Percentiles rank a stretch among this genome's conserved stretches.
phyloP scores from a whole-genome alignment of 2,888 invertebrate genomes.

The Sphinx pinastri region DNA sequence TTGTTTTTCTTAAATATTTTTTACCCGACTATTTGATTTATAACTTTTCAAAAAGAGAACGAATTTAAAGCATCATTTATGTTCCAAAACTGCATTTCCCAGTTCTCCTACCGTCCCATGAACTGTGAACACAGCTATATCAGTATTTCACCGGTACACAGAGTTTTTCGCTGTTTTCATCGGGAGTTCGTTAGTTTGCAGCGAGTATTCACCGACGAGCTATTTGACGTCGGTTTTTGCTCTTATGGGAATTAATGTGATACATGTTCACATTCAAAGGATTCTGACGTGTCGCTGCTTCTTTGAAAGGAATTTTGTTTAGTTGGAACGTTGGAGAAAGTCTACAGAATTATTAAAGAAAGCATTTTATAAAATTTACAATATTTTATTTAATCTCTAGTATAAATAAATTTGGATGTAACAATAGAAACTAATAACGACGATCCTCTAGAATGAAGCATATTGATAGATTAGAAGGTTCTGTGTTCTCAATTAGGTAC shows the following conservation, averaged over 20 bases:
- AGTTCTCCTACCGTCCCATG: background rate
- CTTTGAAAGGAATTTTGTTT: background rate
- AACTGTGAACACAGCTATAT: slow-evolving; percentile 29
- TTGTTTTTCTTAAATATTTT: too few relatives aligned
- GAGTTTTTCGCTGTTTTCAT: slow-evolving; percentile 44
- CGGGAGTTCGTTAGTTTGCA: slow-evolving; percentile 57
- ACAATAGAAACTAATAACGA: too few relatives aligned
- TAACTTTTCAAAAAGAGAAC: too few relatives aligned
- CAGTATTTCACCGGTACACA: slow-evolving; percentile 39
- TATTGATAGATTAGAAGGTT: too few relatives aligned
- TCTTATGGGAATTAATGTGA: slow-evolving; percentile 22
- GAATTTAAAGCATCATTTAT: background rate
- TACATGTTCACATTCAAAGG: slow-evolving; percentile 8
- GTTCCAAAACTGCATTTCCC: background rate
- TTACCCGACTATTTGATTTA: too few relatives aligned
- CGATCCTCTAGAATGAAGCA: too few relatives aligned
- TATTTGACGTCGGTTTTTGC: slow-evolving; percentile 23
- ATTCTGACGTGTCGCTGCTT: background rate
- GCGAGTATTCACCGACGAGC: slow-evolving; percentile 33
- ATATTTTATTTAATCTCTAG: too few relatives aligned
- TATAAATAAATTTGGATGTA: too few relatives aligned
- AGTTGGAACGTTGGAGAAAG: too few relatives aligned
- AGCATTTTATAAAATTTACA: too few relatives aligned
- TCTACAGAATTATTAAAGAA: too few relatives aligned
- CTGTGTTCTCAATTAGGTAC: too few relatives aligned